A percentile compares a stretch with the other conserved stretches of the same genome.
These are phyloP conservation scores for Taxidea taxus DNA, from an alignment of 2,113 vertebrate species.

Conservation along the genomic window DNA sequence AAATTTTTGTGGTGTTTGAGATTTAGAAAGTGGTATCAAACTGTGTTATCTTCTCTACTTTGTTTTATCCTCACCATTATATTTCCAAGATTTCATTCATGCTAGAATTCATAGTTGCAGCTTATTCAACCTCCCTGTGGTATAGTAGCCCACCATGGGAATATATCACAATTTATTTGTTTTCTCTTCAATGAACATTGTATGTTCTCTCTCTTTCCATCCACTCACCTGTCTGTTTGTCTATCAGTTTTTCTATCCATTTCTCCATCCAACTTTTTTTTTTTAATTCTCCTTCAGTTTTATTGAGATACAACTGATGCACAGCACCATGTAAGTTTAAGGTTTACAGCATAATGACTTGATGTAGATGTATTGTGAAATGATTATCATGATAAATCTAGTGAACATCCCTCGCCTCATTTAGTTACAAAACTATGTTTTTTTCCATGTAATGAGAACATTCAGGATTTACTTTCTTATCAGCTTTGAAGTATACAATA, in stretches of 20 bases:
- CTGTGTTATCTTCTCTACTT: neutral
- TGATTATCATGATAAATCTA: too few species aligned
- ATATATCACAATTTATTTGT: neutral
- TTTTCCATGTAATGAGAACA: too few species aligned
- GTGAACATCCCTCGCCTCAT: too few species aligned
- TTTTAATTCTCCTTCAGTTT: too few species aligned
- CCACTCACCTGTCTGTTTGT: neutral
- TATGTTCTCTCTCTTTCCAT: neutral
- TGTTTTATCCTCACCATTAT: neutral
- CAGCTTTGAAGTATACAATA: too few species aligned
- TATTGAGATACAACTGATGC: too few species aligned
- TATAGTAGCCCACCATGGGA: neutral
- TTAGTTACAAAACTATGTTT: too few species aligned
- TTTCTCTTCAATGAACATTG: neutral
- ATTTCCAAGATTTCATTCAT: neutral
- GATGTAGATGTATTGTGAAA: too few species aligned
- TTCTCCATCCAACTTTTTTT: too few species aligned
- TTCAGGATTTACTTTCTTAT: too few species aligned
- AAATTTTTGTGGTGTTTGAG: neutral
- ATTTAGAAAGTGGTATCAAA: neutral
- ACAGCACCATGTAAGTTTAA: too few species aligned
- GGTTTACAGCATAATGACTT: too few species aligned
- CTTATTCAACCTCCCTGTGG: neutral
- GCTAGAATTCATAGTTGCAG: neutral
- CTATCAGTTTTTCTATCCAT: neutral